Evolutionary conservation across 1,140 invertebrate species (phyloP).

Genomic region (Diuraphis noxia): DNA sequence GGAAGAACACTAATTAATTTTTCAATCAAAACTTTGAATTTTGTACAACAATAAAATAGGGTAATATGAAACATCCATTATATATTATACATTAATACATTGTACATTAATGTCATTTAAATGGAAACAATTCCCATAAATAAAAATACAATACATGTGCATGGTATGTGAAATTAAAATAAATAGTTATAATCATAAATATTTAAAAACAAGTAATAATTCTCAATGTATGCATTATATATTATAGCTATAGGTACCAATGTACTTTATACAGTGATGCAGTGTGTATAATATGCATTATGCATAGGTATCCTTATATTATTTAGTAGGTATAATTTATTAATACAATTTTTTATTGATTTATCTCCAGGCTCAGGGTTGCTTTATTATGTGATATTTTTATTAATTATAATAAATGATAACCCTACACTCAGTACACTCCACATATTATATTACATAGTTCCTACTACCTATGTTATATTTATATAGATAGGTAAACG

Average conservation of each 20-base stretch:
- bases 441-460: too few relatives aligned
- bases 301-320: not conserved
- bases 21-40: slow-evolving; percentile 18
- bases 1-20: slow-evolving; percentile 6
- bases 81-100: not conserved
- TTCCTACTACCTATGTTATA: too few relatives aligned
- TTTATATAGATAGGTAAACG: too few relatives aligned
- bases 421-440: too few relatives aligned
- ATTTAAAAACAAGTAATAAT: slow-evolving; percentile 20
- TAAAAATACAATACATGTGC: not conserved
- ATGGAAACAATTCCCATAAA: not conserved
- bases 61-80: not conserved
- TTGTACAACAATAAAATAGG: not conserved
- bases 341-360: too few relatives aligned
- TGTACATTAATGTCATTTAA: not conserved
- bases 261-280: not conserved
- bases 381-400: too few relatives aligned
- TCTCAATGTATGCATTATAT: not conserved
- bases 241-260: not conserved
- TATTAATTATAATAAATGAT: too few relatives aligned
- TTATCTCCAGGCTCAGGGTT: too few relatives aligned
- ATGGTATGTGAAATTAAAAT: not conserved
- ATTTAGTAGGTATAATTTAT: too few relatives aligned
- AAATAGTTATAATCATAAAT: not conserved
- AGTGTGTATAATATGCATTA: not conserved